Base-by-base conservation (phyloP, 2,113 vertebrate genomes). In the Myocastor coypus region DNA sequence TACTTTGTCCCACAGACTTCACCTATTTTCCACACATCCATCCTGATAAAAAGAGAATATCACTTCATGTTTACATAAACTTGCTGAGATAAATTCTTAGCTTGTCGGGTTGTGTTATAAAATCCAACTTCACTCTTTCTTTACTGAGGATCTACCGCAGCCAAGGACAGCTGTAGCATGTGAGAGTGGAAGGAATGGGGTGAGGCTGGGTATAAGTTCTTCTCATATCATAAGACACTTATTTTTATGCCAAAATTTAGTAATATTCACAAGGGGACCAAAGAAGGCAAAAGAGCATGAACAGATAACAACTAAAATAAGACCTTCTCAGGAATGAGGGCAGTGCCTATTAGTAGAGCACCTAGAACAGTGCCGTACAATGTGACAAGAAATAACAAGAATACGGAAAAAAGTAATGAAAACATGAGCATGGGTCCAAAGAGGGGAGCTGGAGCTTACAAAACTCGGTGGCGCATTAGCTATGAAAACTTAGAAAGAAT, bases 31-130 rank as follows among this genome's bases (percentile, higher is more conserved):
- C n/a, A 86, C 13, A 19, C 1, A 37, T 34, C 5, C 32, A 63
- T 89, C 20, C 26, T 80, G 42, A 69, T 46, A 66, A 66, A 90
- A 94, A 94, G 87, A 92, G 63, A 81, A 12, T n/a, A 6, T 77
- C 77, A 55, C 12, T 37, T 75, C 32, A 82, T 32, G 83, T 50
- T 87, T 92, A 52, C 63, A 46, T 68, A 86, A 75, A 86, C 42
- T 42, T 88, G 22, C 30, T 50, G 66, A 92, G 32, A 34, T 69
- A 80, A 77, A 52, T 34, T 87, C 26, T 61, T 91, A 19, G 0
- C 69, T 12, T 92, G 30, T 61, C 13, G 52, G 11, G 4, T 87
- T 82, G n/a, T 68, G 11, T 80, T 90, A 86, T 80, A 89, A 89
- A 88, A n/a, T 13, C 34, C 10, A 13, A 86, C 63, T 91, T 77